A percentile compares a stretch with the other conserved stretches of the same genome.
Evolutionary conservation across 2,113 vertebrate species (phyloP).

Genomic region (Rousettus leschenaultii): DNA sequence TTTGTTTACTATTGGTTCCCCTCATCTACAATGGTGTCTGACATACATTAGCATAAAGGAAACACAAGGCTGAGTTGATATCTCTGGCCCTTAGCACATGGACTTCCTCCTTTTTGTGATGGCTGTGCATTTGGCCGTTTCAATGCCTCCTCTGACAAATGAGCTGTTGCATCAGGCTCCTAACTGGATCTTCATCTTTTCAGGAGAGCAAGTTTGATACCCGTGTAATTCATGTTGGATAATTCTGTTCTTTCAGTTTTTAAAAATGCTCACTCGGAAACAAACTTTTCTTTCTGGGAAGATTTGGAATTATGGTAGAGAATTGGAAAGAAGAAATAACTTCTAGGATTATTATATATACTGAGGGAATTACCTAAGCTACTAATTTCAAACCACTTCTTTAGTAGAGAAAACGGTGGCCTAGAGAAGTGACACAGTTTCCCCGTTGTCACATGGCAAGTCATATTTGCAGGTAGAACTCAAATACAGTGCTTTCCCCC

Average conservation of each 20-base stretch:
- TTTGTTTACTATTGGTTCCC: background rate
- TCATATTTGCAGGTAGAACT: background rate
- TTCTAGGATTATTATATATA: background rate
- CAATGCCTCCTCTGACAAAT: background rate
- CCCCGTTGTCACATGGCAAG: background rate
- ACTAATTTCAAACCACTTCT: background rate
- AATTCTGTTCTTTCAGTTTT: background rate
- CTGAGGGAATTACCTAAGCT: background rate
- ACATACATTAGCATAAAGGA: background rate
- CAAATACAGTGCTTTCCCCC: background rate
- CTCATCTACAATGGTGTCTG: background rate
- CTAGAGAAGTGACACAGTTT: background rate
- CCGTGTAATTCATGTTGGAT: background rate
- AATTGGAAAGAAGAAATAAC: background rate
- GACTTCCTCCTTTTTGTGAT: background rate
- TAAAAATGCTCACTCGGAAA: background rate
- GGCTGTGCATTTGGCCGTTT: background rate
- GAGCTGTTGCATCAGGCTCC: background rate
- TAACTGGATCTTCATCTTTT: background rate
- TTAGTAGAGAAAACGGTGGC: background rate
- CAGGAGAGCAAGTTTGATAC: background rate
- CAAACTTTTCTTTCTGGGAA: background rate
- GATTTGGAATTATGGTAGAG: background rate
- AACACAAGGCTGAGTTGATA: background rate
- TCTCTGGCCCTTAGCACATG: fast-evolving